Evolutionary conservation across 2,113 vertebrate species (phyloP), one percentile per base, ranked within the genome.

Genomic region (Lichenostomus cassidix): DNA sequence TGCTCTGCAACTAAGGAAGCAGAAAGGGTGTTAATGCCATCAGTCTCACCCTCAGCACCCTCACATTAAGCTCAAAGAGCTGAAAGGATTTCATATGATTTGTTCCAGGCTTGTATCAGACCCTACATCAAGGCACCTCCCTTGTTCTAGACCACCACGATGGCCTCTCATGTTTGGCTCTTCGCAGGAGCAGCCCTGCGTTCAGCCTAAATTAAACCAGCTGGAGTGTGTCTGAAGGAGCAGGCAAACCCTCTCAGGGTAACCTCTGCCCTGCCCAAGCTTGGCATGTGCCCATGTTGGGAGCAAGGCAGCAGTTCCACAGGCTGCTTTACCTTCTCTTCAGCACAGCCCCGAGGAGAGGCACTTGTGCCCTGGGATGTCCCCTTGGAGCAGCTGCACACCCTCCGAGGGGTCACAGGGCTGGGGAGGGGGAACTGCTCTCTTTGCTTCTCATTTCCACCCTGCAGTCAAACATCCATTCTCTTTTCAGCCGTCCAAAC

Each of bases 21-120:
- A 96, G 95, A 93, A 87, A 65, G 47, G 52, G 47, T 25, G 91
- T 94, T 81, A 94, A 94, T 74, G 70, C 56, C 91, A 90, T 85
- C 56, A 33, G 52, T 94, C 82, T 95, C 91, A 95, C 69, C 64
- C 76, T 62, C 89, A 83, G 35, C 83, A 92, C 55, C 42, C 75
- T 83, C 73, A 71, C 2, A 20, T 78, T 67, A 89, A 83, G 68
- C 80, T 94, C 83, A 70, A 92, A 78, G 50, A 65, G 50, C 59
- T 93, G 76, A 86, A 87, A 86, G 83, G 77, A 87, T 81, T 93
- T 81, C 27, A 1, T 59, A 52, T 52, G 52, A 90, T 95, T 95
- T 90, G 80, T 94, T 94, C 73, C 94, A 91, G 87, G 52, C 69
- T 92, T 71, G 55, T 81, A 94, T 90, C 86, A 92, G 39, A 55